Base-by-base conservation (phyloP, 64 coral and sea anemone genomes). In the Cladopsammia gracilis region DNA sequence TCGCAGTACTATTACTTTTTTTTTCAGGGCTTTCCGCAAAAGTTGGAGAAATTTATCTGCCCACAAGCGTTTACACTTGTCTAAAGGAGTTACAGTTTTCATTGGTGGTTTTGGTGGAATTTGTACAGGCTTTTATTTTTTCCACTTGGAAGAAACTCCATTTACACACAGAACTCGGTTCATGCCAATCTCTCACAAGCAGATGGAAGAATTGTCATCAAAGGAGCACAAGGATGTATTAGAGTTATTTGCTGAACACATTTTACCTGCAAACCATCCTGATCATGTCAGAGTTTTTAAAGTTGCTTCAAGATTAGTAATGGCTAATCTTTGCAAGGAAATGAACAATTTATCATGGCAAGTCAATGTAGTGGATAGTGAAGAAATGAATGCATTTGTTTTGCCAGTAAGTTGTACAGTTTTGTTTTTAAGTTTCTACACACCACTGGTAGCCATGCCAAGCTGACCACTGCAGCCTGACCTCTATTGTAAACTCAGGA, bases 311-410 rank as follows among this genome's bases (percentile, higher is more conserved):
- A 93, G 91, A n/a, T 77, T 98, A n/a, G 86, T 98, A 20, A 83
- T 71, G 78, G 89, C 90, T 46, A 98, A 98, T 93, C 57, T 58
- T 14, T 64, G 87, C 56, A 88, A 94, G 56, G 94, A 90, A 47
- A 93, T 93, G 62, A 94, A 98, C 20, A 52, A 85, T 58, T 76
- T 98, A 24, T 93, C 93, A 11, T 98, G 97, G 97, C 94, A 98
- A 87, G 97, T 98, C 42, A 98, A 96, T 89, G 97, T 98, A 52
- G 91, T 98, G 7, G 48, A 83, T 53, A 80, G 91, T 25, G 79
- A 95, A 75, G 94, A 95, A 71, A 76, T 96, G 6, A 98, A 98
- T 98, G 97, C 97, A 81, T 96, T 93, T 96, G 97, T 96, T 24
- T 88, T 98, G 25, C 94, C 97, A 19, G 97, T 98, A 96, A 98